phyloP scores from a whole-genome alignment of 2,113 vertebrate genomes.

The Poeciliopsis retropinna region DNA sequence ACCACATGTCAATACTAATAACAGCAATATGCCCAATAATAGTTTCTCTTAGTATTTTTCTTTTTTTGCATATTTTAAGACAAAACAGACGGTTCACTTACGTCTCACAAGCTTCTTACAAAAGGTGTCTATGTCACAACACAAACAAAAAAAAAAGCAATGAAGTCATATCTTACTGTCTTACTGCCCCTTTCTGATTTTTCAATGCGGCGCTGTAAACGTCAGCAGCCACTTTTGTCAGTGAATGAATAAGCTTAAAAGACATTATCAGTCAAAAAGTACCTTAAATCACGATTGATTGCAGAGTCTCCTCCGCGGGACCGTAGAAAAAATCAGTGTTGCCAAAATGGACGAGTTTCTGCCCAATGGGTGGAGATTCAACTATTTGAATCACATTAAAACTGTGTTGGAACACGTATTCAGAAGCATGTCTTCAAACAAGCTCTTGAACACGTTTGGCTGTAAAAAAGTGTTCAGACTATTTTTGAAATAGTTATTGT shows the following conservation, averaged over 20 bases:
- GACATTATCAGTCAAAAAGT: no score
- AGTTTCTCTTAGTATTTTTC: neutral
- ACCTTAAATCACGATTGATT: no score
- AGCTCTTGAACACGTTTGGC: no score
- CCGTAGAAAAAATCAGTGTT: neutral
- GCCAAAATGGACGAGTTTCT: no score
- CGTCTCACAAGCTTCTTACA: neutral
- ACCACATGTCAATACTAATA: neutral
- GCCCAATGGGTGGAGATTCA: no score
- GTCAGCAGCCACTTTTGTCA: neutral
- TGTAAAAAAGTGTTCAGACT: no score
- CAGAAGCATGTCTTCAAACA: no score
- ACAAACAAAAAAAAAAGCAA: neutral
- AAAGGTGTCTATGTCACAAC: neutral
- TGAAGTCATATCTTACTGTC: neutral
- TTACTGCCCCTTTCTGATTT: slow-evolving; percentile 9
- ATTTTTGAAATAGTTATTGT: no score
- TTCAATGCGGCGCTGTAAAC: slow-evolving; percentile 32
- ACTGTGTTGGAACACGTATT: no score
- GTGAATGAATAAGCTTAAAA: neutral
- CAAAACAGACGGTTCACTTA: neutral
- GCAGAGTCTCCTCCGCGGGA: slow-evolving; percentile 36
- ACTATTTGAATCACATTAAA: no score
- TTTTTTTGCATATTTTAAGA: neutral
- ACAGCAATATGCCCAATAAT: no score